Base-by-base conservation (phyloP, 1,140 invertebrate genomes). In the Drosophila ambigua region DNA sequence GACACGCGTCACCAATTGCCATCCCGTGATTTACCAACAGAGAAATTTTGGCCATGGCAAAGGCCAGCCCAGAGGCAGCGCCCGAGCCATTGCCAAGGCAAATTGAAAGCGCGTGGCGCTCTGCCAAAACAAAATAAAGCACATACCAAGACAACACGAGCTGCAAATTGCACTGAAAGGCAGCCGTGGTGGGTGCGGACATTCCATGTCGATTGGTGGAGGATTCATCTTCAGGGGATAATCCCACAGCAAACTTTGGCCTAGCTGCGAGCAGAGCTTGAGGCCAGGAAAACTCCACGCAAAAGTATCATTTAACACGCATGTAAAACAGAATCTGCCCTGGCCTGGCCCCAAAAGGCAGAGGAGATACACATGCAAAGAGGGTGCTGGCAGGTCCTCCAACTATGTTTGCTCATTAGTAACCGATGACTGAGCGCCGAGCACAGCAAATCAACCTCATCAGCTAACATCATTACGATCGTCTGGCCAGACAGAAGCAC, bases 1-100 rank as follows among this genome's bases (percentile, higher is more conserved):
- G 53, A 87, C 77, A 85, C 81, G 81, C 81, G 81, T 87, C 74
- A 62, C 65, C 82, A 87, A 85, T 85, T 87, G 78, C 59, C 62
- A 35, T 68, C 59, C 49, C 55, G 58, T 81, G 64, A 73, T 85
- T 84, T 84, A 76, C 31, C 50, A 48, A 45, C 68, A 43, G 48
- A 43, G 48, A 76, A 76, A 73, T 60, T 59, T 46, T 53, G 75
- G 44, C 57, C 46, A 45, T 45, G 48, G 45, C 48, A 80, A 26
- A 43, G 39, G 15, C 6, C 49, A 23, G 24, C 39, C 31, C n/a
- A 65, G 59, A 35, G 28, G 11, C 49, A 49, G 31, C 46, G 68
- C 31, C 5, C 6, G 26, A 39, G 35, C 20, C 20, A 20, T 20
- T 20, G 20, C 20, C 20, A 20, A 13, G 60, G 35, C 57, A 66